A percentile compares a stretch with the other conserved stretches of the same genome.
Conservation (phyloP, 2,113 vertebrate genomes). For the Malaclemys terrapin region DNA sequence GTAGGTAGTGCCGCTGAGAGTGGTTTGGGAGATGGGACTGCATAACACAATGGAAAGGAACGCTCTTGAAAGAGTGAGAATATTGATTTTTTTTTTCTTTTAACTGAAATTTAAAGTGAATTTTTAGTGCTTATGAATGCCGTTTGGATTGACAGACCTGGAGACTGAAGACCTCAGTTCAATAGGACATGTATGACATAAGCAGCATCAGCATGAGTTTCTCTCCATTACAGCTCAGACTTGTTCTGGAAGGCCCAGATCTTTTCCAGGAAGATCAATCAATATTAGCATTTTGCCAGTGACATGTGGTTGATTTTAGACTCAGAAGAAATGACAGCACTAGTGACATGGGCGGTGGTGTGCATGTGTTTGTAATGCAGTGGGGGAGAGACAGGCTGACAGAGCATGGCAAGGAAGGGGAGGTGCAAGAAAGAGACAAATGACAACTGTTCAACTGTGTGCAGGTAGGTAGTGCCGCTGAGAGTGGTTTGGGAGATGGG, state of each 20-base stretch:
- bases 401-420: background rate
- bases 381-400: background rate
- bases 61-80: background rate
- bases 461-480: background rate
- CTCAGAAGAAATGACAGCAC: background rate
- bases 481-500: background rate
- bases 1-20: background rate
- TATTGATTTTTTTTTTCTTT: background rate
- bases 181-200: background rate
- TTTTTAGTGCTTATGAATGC: background rate
- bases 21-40: background rate
- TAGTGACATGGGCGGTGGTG: fast-evolving
- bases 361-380: background rate
- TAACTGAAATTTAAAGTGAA: background rate
- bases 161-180: background rate
- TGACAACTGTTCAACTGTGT: background rate
- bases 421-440: background rate
- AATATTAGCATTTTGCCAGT: background rate
- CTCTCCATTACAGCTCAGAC: background rate
- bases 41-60: background rate
- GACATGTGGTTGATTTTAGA: background rate
- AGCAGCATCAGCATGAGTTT: fast-evolving
- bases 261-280: background rate
- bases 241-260: background rate
- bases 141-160: background rate